These are phyloP conservation scores for Chrysopilus asiliformis DNA, from an alignment of 2,888 invertebrate genomes.

Conservation along the genomic window DNA sequence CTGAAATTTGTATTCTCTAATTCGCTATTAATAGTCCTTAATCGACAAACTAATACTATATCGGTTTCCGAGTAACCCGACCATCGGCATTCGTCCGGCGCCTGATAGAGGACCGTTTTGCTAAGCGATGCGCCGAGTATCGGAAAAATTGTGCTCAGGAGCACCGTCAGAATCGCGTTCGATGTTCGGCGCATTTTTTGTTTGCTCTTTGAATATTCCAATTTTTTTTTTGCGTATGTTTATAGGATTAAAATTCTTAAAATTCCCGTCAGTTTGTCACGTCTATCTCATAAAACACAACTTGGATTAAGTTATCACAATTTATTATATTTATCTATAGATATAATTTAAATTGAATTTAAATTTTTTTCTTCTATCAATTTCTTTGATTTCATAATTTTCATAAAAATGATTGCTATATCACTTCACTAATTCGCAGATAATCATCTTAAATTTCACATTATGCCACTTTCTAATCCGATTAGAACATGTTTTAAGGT, in stretches of 20 bases:
- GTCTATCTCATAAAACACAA: no score
- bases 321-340: no score
- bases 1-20: slow-evolving; percentile 80
- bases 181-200: slow-evolving; percentile 3
- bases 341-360: no score
- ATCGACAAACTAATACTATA: slow-evolving; percentile 62
- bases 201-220: not conserved
- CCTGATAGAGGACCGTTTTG: slow-evolving; percentile 49
- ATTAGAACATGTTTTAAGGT: no score
- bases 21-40: slow-evolving; percentile 75
- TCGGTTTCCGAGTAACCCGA: slow-evolving; percentile 37
- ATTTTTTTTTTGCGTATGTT: no score
- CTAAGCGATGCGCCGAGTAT: slow-evolving; percentile 33
- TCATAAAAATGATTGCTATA: no score
- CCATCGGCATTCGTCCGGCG: slow-evolving; percentile 65
- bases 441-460: no score
- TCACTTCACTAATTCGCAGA: no score
- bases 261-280: not conserved
- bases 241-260: not conserved
- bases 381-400: no score
- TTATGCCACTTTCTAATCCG: no score
- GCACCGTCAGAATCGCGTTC: slow-evolving; percentile 8
- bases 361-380: no score
- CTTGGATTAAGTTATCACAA: no score
- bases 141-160: slow-evolving; percentile 18